Base-by-base conservation (phyloP, 1,140 invertebrate species). In the Leptinotarsa undecemlineata region DNA sequence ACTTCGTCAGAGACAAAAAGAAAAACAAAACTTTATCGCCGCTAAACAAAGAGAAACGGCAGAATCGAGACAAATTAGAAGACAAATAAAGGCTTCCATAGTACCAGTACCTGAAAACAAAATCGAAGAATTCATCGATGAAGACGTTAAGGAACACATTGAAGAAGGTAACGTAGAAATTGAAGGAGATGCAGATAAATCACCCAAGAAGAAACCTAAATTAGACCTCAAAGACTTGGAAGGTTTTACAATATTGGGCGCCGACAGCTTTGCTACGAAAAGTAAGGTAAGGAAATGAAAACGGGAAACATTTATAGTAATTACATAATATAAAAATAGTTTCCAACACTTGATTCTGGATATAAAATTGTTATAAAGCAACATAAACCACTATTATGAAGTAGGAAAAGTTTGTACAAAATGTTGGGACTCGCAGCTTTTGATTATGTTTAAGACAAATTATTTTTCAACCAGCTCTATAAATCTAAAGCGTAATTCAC, bases 191-290 rank as follows among this genome's bases (percentile, higher is more conserved):
- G 48, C 69, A 8, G n/a, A 19, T 57, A 57, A 57, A 19, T 19
- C 51, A 57, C 15, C 51, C 14, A 19, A 15, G n/a, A 78, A 77
- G 74, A 76, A 70, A 48, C 60, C 48, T 66, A 81, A 79, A 75
- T 42, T 69, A 26, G 74, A 77, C 51, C 71, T 64, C 66, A 42
- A 51, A 21, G 67, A 63, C 72, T 64, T 80, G 21, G 79, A 81
- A 72, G 82, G 80, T 51, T 84, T 82, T 75, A 84, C 82, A n/a
- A 69, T 84, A 21, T 77, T 84, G 42, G 82, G 81, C 14, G 78
- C 63, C 23, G 77, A 79, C 20, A 77, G 78, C 71, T 73, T 76
- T 74, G 66, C 71, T 48, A 77, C 81, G 26, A 81, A 79, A 75
- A 42, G 19, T 23, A 83, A 83, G 69, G 82, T 83, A 74, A 71